Conservation (phyloP, 2,113 vertebrate genomes). For the Shinisaurus crocodilurus region DNA sequence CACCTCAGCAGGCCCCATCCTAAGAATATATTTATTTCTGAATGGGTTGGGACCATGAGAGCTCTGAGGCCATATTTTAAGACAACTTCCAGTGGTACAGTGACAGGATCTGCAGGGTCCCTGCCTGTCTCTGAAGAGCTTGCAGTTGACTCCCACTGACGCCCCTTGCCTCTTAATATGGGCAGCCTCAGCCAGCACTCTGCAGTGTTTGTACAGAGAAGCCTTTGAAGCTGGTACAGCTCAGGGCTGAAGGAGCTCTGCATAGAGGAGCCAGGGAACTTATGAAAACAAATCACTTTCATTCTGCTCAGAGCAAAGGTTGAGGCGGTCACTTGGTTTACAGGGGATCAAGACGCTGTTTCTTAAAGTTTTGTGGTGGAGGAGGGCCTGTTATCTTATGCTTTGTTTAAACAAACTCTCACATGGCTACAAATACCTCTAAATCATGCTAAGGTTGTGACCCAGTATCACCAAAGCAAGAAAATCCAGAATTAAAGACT, state of each 20-base stretch:
- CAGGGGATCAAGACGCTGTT: slow-evolving; percentile 6
- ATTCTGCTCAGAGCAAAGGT: slow-evolving; percentile 17
- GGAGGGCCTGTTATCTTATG: not conserved
- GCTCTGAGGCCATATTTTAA: not conserved
- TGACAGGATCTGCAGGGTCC: not conserved
- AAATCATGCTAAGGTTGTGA: slow-evolving; percentile 27
- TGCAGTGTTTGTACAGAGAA: not conserved
- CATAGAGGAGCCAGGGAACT: not conserved
- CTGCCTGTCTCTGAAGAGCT: slow-evolving; percentile 15
- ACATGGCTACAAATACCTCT: not conserved
- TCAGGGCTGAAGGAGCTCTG: slow-evolving; percentile 16
- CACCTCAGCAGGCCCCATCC: not conserved
- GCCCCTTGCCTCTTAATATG: accelerated
- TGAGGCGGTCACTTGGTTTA: not conserved
- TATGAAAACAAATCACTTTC: slow-evolving; percentile 18
- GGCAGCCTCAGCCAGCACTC: not conserved
- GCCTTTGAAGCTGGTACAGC: slow-evolving; percentile 11
- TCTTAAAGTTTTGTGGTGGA: slow-evolving; percentile 11
- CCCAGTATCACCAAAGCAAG: not conserved
- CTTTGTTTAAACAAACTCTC: slow-evolving; percentile 31
- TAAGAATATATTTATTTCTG: not conserved
- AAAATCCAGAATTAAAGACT: not conserved
- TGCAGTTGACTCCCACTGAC: not conserved
- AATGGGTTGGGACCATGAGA: not conserved
- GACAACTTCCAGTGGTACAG: not conserved